These are phyloP conservation scores for Ophion ellenae DNA, from an alignment of 2,888 invertebrate species.

Conservation along the genomic window DNA sequence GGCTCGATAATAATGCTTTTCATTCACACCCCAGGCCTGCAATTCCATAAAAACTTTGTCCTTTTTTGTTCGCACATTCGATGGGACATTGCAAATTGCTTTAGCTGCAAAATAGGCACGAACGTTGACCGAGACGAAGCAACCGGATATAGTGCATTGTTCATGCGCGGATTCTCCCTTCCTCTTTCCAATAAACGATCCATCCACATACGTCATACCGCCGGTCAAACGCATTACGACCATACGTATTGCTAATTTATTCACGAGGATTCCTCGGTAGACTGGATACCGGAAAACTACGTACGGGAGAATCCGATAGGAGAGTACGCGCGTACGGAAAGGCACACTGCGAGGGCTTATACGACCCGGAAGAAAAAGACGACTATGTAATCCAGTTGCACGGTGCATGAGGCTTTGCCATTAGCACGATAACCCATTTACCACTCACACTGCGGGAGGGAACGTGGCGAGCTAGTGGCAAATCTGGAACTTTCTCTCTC, in stretches of 20 bases:
- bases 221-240: no score
- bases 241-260: no score
- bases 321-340: not conserved
- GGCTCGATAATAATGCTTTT: slow-evolving; percentile 26
- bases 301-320: not conserved
- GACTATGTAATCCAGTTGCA: slow-evolving; percentile 56
- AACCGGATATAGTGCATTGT: no score
- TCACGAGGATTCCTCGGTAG: no score
- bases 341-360: not conserved
- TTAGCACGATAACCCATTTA: slow-evolving; percentile 62
- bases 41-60: not conserved
- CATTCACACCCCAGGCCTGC: not conserved
- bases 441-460: slow-evolving; percentile 32
- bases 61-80: no score
- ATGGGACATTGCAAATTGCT: no score
- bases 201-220: no score
- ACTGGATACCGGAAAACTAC: no score
- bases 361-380: slow-evolving; percentile 30
- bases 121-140: no score
- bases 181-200: no score
- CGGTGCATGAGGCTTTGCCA: slow-evolving; percentile 50
- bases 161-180: no score
- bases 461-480: slow-evolving; percentile 38
- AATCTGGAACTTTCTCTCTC: not conserved
- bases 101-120: no score